Percentiles rank a stretch among this genome's conserved stretches.
These are phyloP conservation scores for Acrobasis suavella DNA, from an alignment of 2,888 invertebrate genomes.

Conservation along the genomic window DNA sequence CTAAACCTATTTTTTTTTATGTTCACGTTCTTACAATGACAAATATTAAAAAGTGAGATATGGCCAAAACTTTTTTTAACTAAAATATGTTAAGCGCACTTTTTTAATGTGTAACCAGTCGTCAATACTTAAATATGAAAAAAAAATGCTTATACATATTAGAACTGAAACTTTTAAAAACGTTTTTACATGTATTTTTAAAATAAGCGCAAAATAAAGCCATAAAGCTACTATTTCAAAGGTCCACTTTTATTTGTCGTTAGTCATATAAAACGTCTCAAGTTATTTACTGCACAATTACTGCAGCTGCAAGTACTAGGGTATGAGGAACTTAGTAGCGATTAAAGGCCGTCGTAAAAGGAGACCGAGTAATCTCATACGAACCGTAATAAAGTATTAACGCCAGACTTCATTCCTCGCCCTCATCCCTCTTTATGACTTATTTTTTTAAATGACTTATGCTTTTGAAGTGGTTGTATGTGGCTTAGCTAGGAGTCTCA, in stretches of 20 bases:
- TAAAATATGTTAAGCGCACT: no score
- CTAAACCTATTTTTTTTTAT: no score
- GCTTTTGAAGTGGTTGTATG: conserved; percentile 13
- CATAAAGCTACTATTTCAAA: background rate
- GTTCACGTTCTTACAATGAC: no score
- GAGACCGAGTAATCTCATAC: conserved; percentile 58
- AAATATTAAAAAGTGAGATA: no score
- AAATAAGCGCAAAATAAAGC: no score
- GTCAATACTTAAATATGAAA: no score
- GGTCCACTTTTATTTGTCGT: conserved; percentile 17
- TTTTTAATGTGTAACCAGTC: no score
- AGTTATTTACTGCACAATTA: conserved; percentile 27
- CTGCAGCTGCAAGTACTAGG: conserved; percentile 22
- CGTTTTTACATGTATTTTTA: no score
- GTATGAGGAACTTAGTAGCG: conserved; percentile 48
- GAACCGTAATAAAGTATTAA: conserved; percentile 65
- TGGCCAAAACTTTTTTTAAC: no score
- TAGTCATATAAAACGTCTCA: conserved; percentile 21
- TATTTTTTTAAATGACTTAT: conserved; percentile 32
- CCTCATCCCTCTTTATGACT: conserved; percentile 31
- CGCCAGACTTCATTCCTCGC: conserved; percentile 40
- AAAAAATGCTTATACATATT: no score
- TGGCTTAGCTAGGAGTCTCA: background rate
- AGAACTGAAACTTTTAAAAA: no score
- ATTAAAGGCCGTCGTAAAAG: conserved; percentile 68